A percentile compares a stretch with the other conserved stretches of the same genome.
Conservation (phyloP, 1,140 invertebrate genomes). For the Geopemphigus sp. region DNA sequence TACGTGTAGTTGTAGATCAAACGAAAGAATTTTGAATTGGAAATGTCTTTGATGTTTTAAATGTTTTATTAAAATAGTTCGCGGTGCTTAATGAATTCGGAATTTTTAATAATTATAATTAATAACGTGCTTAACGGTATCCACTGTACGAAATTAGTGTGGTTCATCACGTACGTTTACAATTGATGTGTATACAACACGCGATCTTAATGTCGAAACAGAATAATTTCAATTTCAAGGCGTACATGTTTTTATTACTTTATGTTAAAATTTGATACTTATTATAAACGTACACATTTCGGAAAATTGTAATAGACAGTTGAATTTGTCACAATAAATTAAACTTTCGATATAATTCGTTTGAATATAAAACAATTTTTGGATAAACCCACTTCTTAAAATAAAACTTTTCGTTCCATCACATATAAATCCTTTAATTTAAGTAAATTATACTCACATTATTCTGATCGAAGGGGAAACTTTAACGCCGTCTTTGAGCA, state of each 20-base stretch:
- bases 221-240: too few species aligned
- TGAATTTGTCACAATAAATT: not conserved
- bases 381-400: not conserved
- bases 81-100: not conserved
- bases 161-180: too few species aligned
- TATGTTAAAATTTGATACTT: too few species aligned
- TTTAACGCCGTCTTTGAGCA: not conserved
- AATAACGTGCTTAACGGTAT: not conserved
- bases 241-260: too few species aligned
- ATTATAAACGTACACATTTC: too few species aligned
- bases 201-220: too few species aligned
- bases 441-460: not conserved
- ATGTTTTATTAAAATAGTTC: slow-evolving; percentile 8
- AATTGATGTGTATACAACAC: too few species aligned
- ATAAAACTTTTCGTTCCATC: not conserved
- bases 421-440: slow-evolving; percentile 11
- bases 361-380: not conserved
- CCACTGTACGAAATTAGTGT: too few species aligned
- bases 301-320: too few species aligned
- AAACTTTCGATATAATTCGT: not conserved
- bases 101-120: not conserved
- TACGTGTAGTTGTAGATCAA: not conserved
- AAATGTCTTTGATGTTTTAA: not conserved
- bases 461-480: not conserved
- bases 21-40: not conserved